Conservation (phyloP, 2,113 vertebrate species). For the Serilophus lunatus region DNA sequence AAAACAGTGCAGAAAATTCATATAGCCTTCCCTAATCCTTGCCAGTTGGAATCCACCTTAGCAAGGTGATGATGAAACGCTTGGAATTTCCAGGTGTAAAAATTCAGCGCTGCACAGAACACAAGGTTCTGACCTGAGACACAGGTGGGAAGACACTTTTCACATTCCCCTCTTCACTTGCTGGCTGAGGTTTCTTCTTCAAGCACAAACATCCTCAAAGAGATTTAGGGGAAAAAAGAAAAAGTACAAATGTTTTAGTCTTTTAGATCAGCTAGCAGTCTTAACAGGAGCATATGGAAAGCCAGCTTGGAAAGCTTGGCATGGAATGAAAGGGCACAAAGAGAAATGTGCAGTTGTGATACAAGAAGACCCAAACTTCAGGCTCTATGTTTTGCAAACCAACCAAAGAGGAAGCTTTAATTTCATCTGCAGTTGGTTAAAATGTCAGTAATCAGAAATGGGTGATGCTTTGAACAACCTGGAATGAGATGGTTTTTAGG, state of each 20-base stretch:
- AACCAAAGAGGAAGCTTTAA: not conserved
- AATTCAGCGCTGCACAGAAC: not conserved
- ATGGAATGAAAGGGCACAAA: not conserved
- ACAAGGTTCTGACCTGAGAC: not conserved
- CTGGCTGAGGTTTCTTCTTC: not conserved
- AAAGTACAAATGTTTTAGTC: not conserved
- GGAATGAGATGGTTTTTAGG: not conserved
- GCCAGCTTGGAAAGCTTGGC: slow-evolving; percentile 1
- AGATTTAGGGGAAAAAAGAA: not conserved
- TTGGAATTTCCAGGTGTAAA: not conserved
- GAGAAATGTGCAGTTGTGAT: not conserved
- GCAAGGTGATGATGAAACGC: not conserved
- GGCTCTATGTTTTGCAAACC: not conserved
- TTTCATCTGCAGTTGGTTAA: not conserved
- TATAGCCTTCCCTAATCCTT: not conserved
- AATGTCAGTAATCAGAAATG: not conserved
- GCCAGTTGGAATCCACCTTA: not conserved
- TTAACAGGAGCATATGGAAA: not conserved
- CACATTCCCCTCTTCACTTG: not conserved
- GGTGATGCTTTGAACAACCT: not conserved
- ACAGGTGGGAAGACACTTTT: not conserved
- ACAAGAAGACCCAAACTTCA: not conserved
- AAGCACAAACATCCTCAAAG: not conserved
- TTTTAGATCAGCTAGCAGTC: not conserved
- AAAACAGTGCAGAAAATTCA: not conserved